Conservation (phyloP, 2,113 vertebrate genomes). For the Oxyruncus cristatus region DNA sequence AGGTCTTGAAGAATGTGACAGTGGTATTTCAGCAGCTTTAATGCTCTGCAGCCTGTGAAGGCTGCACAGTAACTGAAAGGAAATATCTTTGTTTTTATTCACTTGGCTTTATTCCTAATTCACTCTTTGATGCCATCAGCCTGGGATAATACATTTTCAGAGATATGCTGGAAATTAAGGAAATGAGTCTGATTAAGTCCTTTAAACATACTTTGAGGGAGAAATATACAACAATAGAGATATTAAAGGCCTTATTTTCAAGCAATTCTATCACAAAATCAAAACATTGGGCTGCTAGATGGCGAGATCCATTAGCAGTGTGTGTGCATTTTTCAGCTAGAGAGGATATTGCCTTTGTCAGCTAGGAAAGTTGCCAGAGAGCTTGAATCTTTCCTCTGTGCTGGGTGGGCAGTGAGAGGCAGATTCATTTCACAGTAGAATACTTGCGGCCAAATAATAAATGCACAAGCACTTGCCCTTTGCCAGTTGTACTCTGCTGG, state of each 20-base stretch:
- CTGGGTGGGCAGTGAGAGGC: background rate
- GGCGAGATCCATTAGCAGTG: background rate
- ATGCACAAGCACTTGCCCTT: background rate
- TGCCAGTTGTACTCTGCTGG: background rate
- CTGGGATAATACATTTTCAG: conserved; percentile 53
- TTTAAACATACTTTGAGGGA: conserved; percentile 41
- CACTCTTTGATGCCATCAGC: conserved; percentile 63
- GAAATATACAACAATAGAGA: conserved; percentile 40
- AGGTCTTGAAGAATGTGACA: conserved; percentile 37
- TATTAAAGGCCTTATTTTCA: conserved; percentile 39
- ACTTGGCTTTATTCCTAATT: conserved; percentile 65
- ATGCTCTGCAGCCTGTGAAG: conserved; percentile 45
- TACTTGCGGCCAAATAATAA: background rate
- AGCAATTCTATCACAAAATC: conserved; percentile 44
- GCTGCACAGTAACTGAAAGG: conserved; percentile 47
- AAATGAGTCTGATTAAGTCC: conserved; percentile 52
- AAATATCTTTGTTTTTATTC: conserved; percentile 64
- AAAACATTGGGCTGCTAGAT: background rate
- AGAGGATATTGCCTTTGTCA: background rate
- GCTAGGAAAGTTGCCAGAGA: background rate
- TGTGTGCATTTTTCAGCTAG: background rate
- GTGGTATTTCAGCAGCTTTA: conserved; percentile 23
- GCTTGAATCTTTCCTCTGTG: background rate
- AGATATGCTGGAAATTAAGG: conserved; percentile 57
- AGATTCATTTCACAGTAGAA: background rate